Base-by-base conservation (phyloP, 2,888 invertebrate genomes). In the Drosophila subsilvestris region DNA sequence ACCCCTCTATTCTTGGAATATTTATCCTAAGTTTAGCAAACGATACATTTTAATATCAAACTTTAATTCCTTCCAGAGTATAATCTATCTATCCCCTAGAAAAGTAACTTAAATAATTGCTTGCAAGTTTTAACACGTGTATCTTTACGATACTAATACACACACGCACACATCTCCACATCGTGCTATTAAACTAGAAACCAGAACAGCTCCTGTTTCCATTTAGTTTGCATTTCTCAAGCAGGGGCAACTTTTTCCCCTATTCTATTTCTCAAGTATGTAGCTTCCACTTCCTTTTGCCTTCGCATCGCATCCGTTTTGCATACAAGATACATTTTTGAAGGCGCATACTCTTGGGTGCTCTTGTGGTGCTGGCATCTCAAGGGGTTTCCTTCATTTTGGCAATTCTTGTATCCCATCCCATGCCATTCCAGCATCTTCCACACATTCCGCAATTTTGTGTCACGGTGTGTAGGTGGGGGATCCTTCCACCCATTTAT, bases 351-450 rank as follows among this genome's bases (percentile, higher is more conserved):
- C 61, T 76, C 70, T 42, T 58, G 44, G 55, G 37, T 49, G 37
- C 60, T 27, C 48, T 49, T 42, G 58, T n/a, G 37, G n/a, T 2
- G 37, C 1, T 49, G 25, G 10, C 20, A 14, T 25, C 68, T 50
- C 27, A 14, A 66, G 58, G 56, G 65, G 59, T 56, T 72, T 66
- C 45, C 71, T 58, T 37, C 71, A 58, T 66, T 74, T 72, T 44
- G 78, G 53, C 22, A 69, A 68, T 63, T 65, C 70, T 59, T 61
- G 76, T 66, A 69, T 66, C 69, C 60, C 54, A 47, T 67, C 27
- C 27, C 27, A 9, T 2, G 8, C 2, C 32, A 5, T 7, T 2
- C n/a, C 37, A 37, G 14, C 37, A 14, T 74, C 50, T 20, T 68
- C 63, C 63, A 69, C 73, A 62, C 63, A 65, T 49, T 55, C 57